Percentiles rank a stretch among this genome's conserved stretches.
Conservation (phyloP, 2,797 vertebrate species). For the Chrosomus eos region DNA sequence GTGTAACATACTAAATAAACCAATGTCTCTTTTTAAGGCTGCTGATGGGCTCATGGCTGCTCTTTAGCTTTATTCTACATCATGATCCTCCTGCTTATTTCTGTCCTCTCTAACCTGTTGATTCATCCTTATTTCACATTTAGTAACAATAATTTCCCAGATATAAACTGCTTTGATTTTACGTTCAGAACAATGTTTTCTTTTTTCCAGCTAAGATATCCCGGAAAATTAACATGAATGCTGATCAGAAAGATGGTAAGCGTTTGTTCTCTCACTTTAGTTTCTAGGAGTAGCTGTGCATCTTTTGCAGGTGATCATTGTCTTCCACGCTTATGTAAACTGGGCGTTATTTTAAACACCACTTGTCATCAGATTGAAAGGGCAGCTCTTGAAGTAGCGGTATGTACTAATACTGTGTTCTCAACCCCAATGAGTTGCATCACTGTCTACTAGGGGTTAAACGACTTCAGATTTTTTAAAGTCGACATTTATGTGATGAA, state of each 20-base stretch:
- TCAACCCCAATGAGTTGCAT: too few relatives aligned
- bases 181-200: conserved; percentile 67
- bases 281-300: conserved; percentile 53
- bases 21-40: conserved; percentile 43
- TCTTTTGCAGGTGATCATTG: conserved; percentile 55
- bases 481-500: too few relatives aligned
- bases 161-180: conserved; percentile 35
- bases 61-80: conserved; percentile 28
- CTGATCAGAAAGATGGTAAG: conserved; percentile 98
- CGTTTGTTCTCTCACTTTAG: conserved; percentile 55
- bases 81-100: conserved; percentile 27
- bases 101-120: conserved; percentile 27
- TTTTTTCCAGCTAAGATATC: conserved; percentile 97
- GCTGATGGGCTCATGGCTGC: conserved; percentile 31
- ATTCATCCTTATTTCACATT: background rate
- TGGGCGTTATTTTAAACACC: background rate
- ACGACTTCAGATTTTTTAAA: too few relatives aligned
- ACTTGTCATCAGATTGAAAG: background rate
- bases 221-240: conserved; percentile 96
- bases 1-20: conserved; percentile 28
- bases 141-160: conserved; percentile 20
- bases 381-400: background rate
- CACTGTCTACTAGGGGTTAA: too few relatives aligned
- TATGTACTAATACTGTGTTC: too few relatives aligned
- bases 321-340: background rate